Evolutionary conservation across 2,113 vertebrate species (phyloP), one percentile per base, ranked within the genome.

Genomic region (Bostrychus sinensis): DNA sequence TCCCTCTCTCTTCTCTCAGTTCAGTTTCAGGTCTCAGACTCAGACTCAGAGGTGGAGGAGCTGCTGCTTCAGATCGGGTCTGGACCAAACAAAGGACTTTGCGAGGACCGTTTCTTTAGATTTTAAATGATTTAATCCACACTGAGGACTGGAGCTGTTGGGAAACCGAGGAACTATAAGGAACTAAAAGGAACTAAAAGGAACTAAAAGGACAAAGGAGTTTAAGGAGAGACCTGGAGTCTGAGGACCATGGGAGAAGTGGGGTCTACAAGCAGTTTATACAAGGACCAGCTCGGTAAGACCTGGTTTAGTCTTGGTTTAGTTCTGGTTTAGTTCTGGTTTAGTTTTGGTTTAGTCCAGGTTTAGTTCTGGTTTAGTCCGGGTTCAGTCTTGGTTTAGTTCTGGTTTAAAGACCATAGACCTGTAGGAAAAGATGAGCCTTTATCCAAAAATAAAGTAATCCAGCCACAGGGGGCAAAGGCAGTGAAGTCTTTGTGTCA

Each of bases 181-280:
- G n/a, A n/a, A n/a, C n/a, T n/a, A n/a, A n/a, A n/a, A n/a, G n/a
- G 30, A 8, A 32, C 30, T 32, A 7, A 30, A 4, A 30, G 4
- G 28, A 30, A 8, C 8, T 32, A 32, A 32, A 32, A 32, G 30
- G 8, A 32, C 30, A 1, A 7, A 3, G 8, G 37, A 11, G 13
- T 2, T 39, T 39, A 12, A 14, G 14, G 4, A 12, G 12, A 11
- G 13, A 14, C 3, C 13, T 30, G 3, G 7, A 17, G 13, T 7
- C n/a, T n/a, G n/a, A 10, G 25, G 25, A 51, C 26, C 25, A 51
- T 51, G 48, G 46, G 48, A n/a, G 48, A 51, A 26, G 25, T 51
- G 48, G 25, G 14, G 13, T 51, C 25, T 7, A 28, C 48, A 17
- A 28, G 48, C 48, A 38, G 54, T 58, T 39, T 75, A 54, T 53